A percentile compares a stretch with the other conserved stretches of the same genome.
These are phyloP conservation scores for Solen grandis DNA, from an alignment of 1,140 invertebrate genomes.

Conservation along the genomic window DNA sequence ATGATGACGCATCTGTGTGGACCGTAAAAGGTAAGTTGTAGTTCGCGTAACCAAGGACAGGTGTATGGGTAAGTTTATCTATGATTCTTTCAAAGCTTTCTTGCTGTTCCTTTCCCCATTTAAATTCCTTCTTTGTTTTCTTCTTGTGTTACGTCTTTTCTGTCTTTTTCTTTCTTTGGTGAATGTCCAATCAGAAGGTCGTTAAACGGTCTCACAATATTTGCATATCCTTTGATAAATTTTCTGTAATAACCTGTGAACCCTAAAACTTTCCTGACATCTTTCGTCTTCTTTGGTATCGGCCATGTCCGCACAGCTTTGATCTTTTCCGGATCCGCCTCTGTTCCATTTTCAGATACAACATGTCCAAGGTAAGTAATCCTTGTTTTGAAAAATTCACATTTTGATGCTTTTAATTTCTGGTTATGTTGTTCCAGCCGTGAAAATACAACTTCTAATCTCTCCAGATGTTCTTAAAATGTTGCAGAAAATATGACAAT, in stretches of 20 bases:
- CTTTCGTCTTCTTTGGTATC: constrained; percentile 64
- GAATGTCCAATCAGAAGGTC: not conserved
- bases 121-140: too few species aligned
- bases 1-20: too few species aligned
- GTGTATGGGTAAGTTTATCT: too few species aligned
- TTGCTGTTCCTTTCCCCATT: too few species aligned
- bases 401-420: constrained; percentile 67
- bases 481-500: not conserved
- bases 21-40: too few species aligned
- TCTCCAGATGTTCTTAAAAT: not conserved
- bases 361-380: constrained; percentile 69
- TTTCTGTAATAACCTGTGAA: constrained; percentile 64
- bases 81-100: too few species aligned
- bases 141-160: not conserved
- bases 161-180: not conserved
- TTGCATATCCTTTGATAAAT: constrained; percentile 58
- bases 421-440: constrained; percentile 55
- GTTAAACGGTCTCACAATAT: constrained; percentile 35
- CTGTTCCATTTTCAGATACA: constrained; percentile 63
- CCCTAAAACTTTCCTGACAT: constrained; percentile 71
- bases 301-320: constrained; percentile 66
- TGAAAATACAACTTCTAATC: not conserved
- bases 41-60: not conserved
- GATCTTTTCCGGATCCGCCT: constrained; percentile 70
- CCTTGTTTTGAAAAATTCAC: constrained; percentile 54